Conservation (phyloP, 2,797 vertebrate species). For the Xyrichtys novacula region DNA sequence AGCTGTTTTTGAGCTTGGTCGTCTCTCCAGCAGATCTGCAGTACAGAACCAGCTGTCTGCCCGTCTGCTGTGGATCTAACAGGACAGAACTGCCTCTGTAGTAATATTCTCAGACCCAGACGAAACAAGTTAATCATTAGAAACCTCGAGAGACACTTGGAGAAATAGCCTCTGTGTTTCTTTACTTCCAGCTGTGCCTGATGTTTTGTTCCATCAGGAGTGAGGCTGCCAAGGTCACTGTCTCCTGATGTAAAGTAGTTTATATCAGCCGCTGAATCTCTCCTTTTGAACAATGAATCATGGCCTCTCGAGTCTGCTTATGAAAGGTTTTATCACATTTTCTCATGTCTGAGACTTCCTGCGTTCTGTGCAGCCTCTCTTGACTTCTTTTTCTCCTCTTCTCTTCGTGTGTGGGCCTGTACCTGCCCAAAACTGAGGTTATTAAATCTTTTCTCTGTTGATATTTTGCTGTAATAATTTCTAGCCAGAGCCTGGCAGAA, state of each 20-base stretch:
- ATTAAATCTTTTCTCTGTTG: conserved; percentile 3
- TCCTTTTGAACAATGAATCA: conserved; percentile 15
- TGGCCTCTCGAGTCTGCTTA: background rate
- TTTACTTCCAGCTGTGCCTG: conserved; percentile 17
- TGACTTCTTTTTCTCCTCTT: conserved; percentile 15
- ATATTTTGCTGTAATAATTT: conserved; percentile 9
- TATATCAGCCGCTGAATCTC: conserved; percentile 20
- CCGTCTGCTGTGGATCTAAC: conserved; percentile 24
- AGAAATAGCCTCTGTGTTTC: conserved; percentile 28
- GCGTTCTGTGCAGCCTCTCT: background rate
- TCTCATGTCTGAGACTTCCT: background rate
- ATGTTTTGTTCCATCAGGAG: conserved; percentile 3
- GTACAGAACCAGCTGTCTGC: conserved; percentile 25
- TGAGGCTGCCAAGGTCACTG: conserved; percentile 20
- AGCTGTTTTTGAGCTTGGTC: conserved; percentile 35
- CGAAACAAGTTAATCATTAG: conserved; percentile 52
- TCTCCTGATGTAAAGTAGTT: conserved; percentile 34
- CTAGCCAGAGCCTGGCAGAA: conserved; percentile 16
- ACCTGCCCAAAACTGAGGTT: background rate
- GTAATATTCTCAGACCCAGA: conserved; percentile 22
- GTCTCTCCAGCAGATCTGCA: conserved; percentile 39
- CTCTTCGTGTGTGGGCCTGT: conserved; percentile 8
- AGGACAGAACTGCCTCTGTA: conserved; percentile 29
- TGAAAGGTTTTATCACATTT: conserved; percentile 22
- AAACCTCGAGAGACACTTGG: conserved; percentile 22